Percentiles rank a stretch among this genome's conserved stretches.
These are phyloP conservation scores for Heliconius congener DNA, from an alignment of 1,140 invertebrate genomes.

Conservation along the genomic window DNA sequence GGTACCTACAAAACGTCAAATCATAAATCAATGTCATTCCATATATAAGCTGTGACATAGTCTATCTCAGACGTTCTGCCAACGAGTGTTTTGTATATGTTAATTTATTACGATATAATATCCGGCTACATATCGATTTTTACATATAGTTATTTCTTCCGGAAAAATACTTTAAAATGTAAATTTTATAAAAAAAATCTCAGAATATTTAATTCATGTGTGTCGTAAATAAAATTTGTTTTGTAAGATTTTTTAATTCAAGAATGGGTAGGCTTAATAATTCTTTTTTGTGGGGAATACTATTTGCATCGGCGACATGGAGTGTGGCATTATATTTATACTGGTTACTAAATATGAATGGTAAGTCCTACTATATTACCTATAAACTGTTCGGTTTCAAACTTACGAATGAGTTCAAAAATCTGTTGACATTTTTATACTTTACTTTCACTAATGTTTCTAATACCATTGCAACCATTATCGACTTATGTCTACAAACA, in stretches of 20 bases:
- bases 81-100: conserved; percentile 10
- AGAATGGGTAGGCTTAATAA: conserved; percentile 67
- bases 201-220: background rate
- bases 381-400: background rate
- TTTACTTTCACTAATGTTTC: background rate
- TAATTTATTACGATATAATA: conserved; percentile 1
- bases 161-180: background rate
- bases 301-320: conserved; percentile 75
- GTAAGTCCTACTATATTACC: conserved; percentile 48
- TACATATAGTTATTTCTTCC: background rate
- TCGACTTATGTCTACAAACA: background rate
- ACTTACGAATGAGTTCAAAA: background rate
- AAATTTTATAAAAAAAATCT: background rate
- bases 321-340: conserved; percentile 72
- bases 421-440: no score
- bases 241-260: conserved; percentile 12
- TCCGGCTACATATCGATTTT: conserved; percentile 1
- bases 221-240: background rate
- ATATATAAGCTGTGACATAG: background rate
- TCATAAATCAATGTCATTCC: background rate
- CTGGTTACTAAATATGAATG: conserved; percentile 69
- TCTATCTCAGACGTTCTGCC: conserved; percentile 2
- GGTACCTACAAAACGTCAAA: background rate
- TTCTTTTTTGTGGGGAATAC: conserved; percentile 72
- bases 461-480: background rate